Base-by-base conservation (phyloP, 2,888 invertebrate species). In the Chloroclystis v-ata region DNA sequence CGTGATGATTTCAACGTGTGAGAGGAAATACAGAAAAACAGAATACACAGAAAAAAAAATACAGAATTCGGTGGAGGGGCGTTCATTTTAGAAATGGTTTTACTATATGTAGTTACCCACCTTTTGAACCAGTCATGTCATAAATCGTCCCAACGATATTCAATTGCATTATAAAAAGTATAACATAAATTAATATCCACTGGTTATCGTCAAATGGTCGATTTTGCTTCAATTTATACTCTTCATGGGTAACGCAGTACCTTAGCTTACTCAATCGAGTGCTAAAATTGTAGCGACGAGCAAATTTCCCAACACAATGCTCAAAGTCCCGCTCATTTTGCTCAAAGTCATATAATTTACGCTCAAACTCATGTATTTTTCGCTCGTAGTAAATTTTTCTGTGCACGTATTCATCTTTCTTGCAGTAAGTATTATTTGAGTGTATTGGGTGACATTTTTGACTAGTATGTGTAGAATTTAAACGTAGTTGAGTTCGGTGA, bases 131-230 rank as follows among this genome's bases (percentile, higher is more conserved):
- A 30, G 12, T 30, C 30, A 12, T 28, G 12, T 38, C 28, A 28
- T 38, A 38, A 0, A 38, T 6, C 2, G 38, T 38, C 16, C 28
- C 38, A 10, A 28, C 7, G n/a, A 38, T 8, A 38, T 38, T 38
- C 14, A 28, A 14, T 28, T 10, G 6, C 28, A 38, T 3, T n/a
- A 38, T 14, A 28, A 16, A n/a, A 28, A 13, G 10, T 10, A 38
- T 7, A 7, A 10, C 38, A 10, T 28, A 38, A 0, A 38, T 6
- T 10, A 28, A 38, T 28, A 14, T 38, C 28, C 30, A 13, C 4
- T 38, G 28, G 4, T 16, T 28, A 4, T 10, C 3, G 28, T 38
- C 16, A 8, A 14, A 6, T 7, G 14, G 28, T 1, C 14, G 38
- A 8, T 26, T 16, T 16, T 13, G 11, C 16, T 4, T 30, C 13